Evolutionary conservation across 2,797 vertebrate genomes (phyloP), one percentile per base, ranked within the genome.

Genomic region (Tragopan temminckii): DNA sequence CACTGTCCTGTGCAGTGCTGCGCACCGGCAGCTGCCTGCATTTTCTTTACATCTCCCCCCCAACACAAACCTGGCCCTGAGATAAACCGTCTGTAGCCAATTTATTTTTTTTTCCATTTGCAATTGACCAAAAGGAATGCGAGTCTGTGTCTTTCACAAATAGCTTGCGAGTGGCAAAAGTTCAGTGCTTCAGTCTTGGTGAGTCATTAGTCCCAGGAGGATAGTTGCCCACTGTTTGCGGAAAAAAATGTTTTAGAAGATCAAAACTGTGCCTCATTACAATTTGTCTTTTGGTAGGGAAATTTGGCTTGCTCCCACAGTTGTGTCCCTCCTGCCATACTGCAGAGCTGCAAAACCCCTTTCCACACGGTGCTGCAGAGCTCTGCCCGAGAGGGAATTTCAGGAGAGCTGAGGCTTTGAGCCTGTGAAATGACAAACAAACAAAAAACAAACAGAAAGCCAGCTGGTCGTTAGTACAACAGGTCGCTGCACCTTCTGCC

Each of bases 91-190:
- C 46, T 91, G 45, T 81, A 76, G 76, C 1, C 23, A 50, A 33
- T 50, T 6, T 10, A 16, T 17, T 11, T 74, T 78, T 69, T 79
- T 55, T 78, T 24, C 4, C 3, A 7, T 91, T 81, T 78, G 36
- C 43, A 79, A 69, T 88, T 3, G 2, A 63, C 43, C 43, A 86
- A 77, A 88, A 95, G 77, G 84, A 85, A 90, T 90, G 52, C 36
- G 67, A 62, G 68, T 86, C 84, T 90, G 74, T 94, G 74, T 93
- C 81, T 95, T 79, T 94, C 70, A 83, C 84, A 77, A 91, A 88
- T 82, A 81, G 59, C 61, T 94, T 7, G 3, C 74, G 80, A 84
- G 92, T 92, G 87, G 89, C 90, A 93, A 91, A 95, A 95, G 94
- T 94, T 96, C 85, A 88, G 83, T 90, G 52, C 52, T 36, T 85